Conservation (phyloP, 2,113 vertebrate species). For the Megaceryle torquata region DNA sequence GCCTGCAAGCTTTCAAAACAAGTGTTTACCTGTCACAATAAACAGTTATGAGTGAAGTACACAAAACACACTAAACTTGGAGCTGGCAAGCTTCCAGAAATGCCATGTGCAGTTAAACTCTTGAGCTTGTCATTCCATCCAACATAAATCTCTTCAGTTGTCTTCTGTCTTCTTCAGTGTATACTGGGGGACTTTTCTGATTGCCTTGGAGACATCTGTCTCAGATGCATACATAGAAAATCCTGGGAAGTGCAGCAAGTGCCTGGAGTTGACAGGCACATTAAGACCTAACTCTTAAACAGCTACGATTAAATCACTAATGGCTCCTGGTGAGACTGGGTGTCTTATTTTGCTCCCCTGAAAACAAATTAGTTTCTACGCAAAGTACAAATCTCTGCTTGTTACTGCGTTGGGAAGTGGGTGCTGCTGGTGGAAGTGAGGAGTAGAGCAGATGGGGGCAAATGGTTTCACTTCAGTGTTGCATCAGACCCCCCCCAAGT, state of each 20-base stretch:
- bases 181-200: not conserved
- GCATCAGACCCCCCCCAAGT: not conserved
- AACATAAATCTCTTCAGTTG: conserved; percentile 44
- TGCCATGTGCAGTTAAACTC: conserved; percentile 56
- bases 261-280: not conserved
- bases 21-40: conserved; percentile 85
- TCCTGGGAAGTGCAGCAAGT: not conserved
- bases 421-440: not conserved
- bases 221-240: not conserved
- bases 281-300: not conserved
- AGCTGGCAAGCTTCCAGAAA: conserved; percentile 70
- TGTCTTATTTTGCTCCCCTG: not conserved
- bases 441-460: not conserved
- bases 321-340: not conserved
- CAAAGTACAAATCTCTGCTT: not conserved
- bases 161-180: conserved; percentile 7
- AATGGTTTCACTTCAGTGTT: not conserved
- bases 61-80: conserved; percentile 72
- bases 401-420: not conserved
- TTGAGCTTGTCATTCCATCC: conserved; percentile 68
- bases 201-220: conserved; percentile 32
- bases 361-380: not conserved
- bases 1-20: conserved; percentile 81
- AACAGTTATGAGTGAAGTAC: conserved; percentile 78
- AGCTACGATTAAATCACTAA: not conserved